Evolutionary conservation across 2,888 invertebrate genomes (phyloP), one percentile per base, ranked within the genome.

Genomic region (Hartigia nigra): DNA sequence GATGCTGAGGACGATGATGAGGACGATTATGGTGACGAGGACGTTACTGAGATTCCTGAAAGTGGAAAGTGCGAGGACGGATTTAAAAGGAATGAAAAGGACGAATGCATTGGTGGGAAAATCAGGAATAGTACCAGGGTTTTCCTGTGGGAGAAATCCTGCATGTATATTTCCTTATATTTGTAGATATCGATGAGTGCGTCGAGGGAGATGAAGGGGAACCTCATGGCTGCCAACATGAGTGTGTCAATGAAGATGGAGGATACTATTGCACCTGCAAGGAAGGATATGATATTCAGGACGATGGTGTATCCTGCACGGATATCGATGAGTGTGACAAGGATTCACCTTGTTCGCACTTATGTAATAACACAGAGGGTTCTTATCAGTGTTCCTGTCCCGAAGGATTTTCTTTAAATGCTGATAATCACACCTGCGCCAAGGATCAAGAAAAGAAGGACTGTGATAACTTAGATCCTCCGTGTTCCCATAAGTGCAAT

Each of bases 121-220:
- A 23, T 55, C 9, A 55, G 23, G 55, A 23, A 23, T 55, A 23
- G 2, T 2, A 55, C 5, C 55, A 14, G 23, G 55, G 55, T 23
- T 55, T 9, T 5, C 5, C 23, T 23, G 5, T 9, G 23, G 55
- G 55, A 55, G 9, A 14, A 55, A 55, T 55, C 23, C 55, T 55
- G 55, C 55, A 55, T 23, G 55, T 55, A 5, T 55, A 3, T 55
- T 55, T 55, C 55, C 23, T 55, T 9, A 9, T 0, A 55, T 76
- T 86, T 88, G 14, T 86, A 94, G 94, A 94, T 87, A 91, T 93
- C 79, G 92, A 94, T 88, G 94, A 94, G 87, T 94, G 94, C 88
- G 82, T 88, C 14, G 92, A 89, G 76, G 87, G 92, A 12, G 92
- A 92, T 81, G 88, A 88, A n/a, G 86, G 87, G 4, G 93, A 93